These are phyloP conservation scores for Athalia cordata DNA, from an alignment of 2,888 invertebrate genomes.

Conservation along the genomic window DNA sequence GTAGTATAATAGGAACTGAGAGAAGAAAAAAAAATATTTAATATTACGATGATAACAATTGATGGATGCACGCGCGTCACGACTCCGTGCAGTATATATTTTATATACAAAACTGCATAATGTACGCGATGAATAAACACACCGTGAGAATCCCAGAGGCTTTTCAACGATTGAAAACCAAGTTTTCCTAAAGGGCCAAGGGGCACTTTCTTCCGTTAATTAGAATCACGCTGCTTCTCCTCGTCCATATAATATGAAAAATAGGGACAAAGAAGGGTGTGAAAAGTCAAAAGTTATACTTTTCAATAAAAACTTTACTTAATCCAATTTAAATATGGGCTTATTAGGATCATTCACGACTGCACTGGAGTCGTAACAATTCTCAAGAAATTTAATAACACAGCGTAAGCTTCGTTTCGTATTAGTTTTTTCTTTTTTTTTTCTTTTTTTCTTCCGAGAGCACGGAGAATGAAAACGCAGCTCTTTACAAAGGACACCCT, in stretches of 20 bases:
- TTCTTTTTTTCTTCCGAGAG: neutral
- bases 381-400: conserved; percentile 12
- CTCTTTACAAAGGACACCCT: neutral
- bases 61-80: neutral
- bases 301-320: conserved; percentile 11
- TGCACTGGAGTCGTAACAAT: neutral
- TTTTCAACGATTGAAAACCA: no score
- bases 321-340: conserved; percentile 6
- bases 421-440: no score
- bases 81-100: neutral
- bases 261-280: neutral
- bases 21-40: neutral
- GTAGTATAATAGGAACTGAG: neutral
- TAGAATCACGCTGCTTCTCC: no score
- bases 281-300: neutral
- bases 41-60: neutral
- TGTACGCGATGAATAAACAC: no score
- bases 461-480: neutral
- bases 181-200: no score
- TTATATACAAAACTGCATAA: no score
- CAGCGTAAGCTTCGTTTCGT: neutral
- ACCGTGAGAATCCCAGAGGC: no score
- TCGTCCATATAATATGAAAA: no score
- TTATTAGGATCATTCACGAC: conserved; percentile 8
- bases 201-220: no score